These are phyloP conservation scores for Chionis minor DNA, from an alignment of 2,113 vertebrate species.

Conservation along the genomic window DNA sequence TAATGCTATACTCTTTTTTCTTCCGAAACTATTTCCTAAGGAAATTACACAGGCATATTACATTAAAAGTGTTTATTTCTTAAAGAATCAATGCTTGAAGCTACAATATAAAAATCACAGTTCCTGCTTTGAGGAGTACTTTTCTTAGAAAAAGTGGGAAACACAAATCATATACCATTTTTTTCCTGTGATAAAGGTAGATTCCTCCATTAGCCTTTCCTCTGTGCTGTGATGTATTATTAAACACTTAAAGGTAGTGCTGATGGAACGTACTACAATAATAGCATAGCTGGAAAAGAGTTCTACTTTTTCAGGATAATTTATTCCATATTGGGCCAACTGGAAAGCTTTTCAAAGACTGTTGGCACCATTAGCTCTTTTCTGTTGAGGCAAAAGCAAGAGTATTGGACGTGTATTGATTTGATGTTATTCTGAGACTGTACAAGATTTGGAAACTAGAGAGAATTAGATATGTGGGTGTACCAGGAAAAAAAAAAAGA, in stretches of 20 bases:
- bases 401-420: slow-evolving; percentile 50
- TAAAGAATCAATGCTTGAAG: background rate
- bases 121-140: background rate
- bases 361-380: slow-evolving; percentile 32
- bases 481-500: background rate
- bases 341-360: slow-evolving; percentile 50
- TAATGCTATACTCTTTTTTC: background rate
- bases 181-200: background rate
- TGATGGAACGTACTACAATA: slow-evolving; percentile 15
- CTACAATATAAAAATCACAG: background rate
- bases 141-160: background rate
- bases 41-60: background rate
- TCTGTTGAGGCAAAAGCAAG: background rate
- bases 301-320: slow-evolving; percentile 41
- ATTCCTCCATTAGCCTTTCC: background rate
- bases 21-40: background rate
- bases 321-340: slow-evolving; percentile 37
- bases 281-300: slow-evolving; percentile 21
- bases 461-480: background rate
- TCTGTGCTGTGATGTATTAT: slow-evolving; percentile 41
- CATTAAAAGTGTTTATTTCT: background rate
- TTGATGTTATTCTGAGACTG: slow-evolving; percentile 27
- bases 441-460: background rate
- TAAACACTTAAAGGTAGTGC: slow-evolving; percentile 12
- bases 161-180: background rate